Evolutionary conservation across 2,113 vertebrate species (phyloP), one percentile per base, ranked within the genome.

Genomic region (Gavialis gangeticus): DNA sequence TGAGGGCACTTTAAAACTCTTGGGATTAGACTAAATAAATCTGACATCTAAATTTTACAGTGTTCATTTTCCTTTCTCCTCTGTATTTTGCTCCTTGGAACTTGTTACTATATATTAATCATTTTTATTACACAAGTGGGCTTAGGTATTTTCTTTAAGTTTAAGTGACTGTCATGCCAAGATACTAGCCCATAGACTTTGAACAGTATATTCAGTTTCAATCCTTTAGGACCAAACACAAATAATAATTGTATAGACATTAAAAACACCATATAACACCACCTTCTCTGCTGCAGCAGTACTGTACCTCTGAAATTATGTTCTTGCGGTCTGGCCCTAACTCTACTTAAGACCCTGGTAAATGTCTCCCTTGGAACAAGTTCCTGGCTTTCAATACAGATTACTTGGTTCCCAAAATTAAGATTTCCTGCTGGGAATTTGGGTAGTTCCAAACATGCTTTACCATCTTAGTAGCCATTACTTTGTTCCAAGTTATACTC

Each of bases 291-390:
- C 56, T 90, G 63, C 46, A 90, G 22, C 4, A 91, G 85, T 90
- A 25, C 0, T 3, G 2, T 69, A 46, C 76, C 92, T 96, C 80
- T 89, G 18, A 30, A 77, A 80, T 57, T 75, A 62, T 64, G 69
- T 60, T 79, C 56, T 28, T 87, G 69, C 87, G 93, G 92, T 86
- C 94, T 95, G 93, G 88, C 90, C 85, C 30, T 55, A 82, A 67
- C 92, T 19, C 46, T 94, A 87, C 63, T 81, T 58, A 89, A 96
- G 78, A 69, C 94, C 77, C 60, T 89, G 83, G 46, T 85, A 89
- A 96, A 89, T 87, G 93, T 93, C 22, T 92, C 58, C 88, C 64
- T 95, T 96, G 96, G 96, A 97, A 95, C 54, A 30, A 56, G 30
- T 75, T 95, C 77, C 66, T 96, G 93, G 90, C 79, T 59, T 88